phyloP scores from a whole-genome alignment of 2,888 invertebrate species.

The Ophonus ardosiacus region DNA sequence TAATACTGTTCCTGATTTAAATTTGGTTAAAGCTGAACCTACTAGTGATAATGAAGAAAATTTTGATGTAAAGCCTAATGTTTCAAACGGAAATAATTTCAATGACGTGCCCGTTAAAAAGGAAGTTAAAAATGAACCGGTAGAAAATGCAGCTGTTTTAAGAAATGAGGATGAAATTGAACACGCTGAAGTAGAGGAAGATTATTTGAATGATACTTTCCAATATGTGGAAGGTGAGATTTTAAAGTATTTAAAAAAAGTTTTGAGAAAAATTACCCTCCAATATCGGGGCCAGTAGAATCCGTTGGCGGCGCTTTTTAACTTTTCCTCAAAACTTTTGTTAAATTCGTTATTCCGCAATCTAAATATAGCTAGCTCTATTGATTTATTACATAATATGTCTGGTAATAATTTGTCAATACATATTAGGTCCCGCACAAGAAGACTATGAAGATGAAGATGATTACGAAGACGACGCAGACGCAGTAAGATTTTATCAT shows the following conservation, averaged over 20 bases:
- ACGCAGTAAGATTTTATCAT: conserved; percentile 60
- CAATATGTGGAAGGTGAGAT: conserved; percentile 54
- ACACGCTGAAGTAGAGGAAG: conserved; percentile 50
- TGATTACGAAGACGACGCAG: conserved; percentile 59
- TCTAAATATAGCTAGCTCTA: too few species aligned
- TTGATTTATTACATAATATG: too few species aligned
- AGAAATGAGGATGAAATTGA: conserved; percentile 61
- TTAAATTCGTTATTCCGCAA: too few species aligned
- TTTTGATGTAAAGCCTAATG: conserved; percentile 46
- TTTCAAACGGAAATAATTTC: not conserved
- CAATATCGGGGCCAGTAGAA: too few species aligned
- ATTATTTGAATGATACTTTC: conserved; percentile 49
- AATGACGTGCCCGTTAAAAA: conserved; percentile 8
- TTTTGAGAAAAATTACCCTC: too few species aligned
- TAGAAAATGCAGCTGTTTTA: conserved; percentile 3
- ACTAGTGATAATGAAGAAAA: conserved; percentile 52
- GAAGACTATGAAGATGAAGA: conserved; percentile 63
- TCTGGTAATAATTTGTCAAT: too few species aligned
- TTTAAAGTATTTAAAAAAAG: not conserved
- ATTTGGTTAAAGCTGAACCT: conserved; percentile 56
- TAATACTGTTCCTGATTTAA: conserved; percentile 39
- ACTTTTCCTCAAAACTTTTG: too few species aligned
- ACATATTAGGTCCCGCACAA: conserved; percentile 13
- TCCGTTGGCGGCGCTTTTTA: too few species aligned
- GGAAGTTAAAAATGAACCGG: conserved; percentile 50